Evolutionary conservation across 37 sponge, comb jelly and placozoan species (phyloP), one percentile per base, ranked within the genome.

Genomic region (Amphimedon queenslandica): DNA sequence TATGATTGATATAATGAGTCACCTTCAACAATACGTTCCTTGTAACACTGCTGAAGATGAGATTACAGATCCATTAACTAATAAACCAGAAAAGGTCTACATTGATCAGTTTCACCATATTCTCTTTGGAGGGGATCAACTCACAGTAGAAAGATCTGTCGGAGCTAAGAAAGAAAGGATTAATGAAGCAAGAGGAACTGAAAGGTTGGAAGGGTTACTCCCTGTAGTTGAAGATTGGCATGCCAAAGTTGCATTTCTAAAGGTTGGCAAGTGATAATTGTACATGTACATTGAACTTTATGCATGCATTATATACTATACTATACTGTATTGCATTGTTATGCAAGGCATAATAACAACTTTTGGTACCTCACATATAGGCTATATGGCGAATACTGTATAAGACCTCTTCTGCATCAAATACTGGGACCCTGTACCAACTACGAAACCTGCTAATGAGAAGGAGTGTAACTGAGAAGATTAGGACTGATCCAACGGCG

Each of bases 381-480:
- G 80, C 71, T 37, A 79, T 79, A 2, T 64, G 57, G 65, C 70
- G 71, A 18, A 1, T 6, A 0, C 5, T 69, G 30, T 79, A 25
- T 71, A 58, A 2, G 2, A 33, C 0, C 0, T 51, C 10, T 28
- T 70, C 65, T 2, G 10, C 58, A 2, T n/a, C 27, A 23, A 64
- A 79, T 38, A 70, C 60, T 21, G 71, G 80, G 18, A 79, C 80
- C 16, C 33, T 79, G 55, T 47, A 58, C 1, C 80, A 71, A 32
- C 43, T 79, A 4, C 65, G 47, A 38, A 66, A 51, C 40, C 0
- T 75, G 20, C 60, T 75, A 30, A 13, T 8, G 28, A 58, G 64
- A 21, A 23, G 10, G 0, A 75, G 63, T 8, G 4, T 75, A 10
- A 41, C 51, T 18, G 51, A n/a, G n/a, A n/a, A n/a, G n/a, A n/a